Evolutionary conservation across 2,113 vertebrate genomes (phyloP), one percentile per base, ranked within the genome.

Genomic region (Muntiacus muntjak): DNA sequence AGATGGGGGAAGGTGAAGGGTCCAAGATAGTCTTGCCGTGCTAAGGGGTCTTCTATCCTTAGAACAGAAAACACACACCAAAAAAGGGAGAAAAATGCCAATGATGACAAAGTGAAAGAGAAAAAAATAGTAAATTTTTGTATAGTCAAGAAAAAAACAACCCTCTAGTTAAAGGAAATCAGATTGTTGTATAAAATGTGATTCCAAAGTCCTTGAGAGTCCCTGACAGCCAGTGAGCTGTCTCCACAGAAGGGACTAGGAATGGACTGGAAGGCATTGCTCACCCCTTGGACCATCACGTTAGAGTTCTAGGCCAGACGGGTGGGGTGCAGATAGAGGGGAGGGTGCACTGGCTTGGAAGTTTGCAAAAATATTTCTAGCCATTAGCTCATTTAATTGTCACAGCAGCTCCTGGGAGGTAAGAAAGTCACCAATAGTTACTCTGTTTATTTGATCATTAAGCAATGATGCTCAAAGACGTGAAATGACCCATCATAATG

Each of bases 361-460:
- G 30, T 62, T 25, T 62, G 78, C 52, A 55, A 26, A 79, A 91
- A 50, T 83, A 71, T 88, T 97, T 74, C 54, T 79, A 74, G 94
- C 76, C 26, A 58, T 95, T 81, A 85, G 94, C 30, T 95, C 87
- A 54, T 58, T 21, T 83, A 87, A 62, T 93, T 62, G 62, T 95
- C 62, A 78, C 40, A 25, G 58, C 43, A 71, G 83, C 57, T 96
- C 71, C 94, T 76, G 71, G 33, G 30, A 71, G 21, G 30, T 40
- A 82, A 60, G 58, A 64, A 81, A 60, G 15, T 57, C 58, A 52
- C 43, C 36, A 12, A 14, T 23, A 2, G 23, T 60, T 33, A 23
- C 43, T 86, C 9, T 87, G 50, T 74, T 90, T 60, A 57, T 91
- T 33, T 91, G 89, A 74, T 87, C 45, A 33, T 40, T 45, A 36